Base-by-base conservation (phyloP, 2,797 vertebrate species). In the Choloepus didactylus region DNA sequence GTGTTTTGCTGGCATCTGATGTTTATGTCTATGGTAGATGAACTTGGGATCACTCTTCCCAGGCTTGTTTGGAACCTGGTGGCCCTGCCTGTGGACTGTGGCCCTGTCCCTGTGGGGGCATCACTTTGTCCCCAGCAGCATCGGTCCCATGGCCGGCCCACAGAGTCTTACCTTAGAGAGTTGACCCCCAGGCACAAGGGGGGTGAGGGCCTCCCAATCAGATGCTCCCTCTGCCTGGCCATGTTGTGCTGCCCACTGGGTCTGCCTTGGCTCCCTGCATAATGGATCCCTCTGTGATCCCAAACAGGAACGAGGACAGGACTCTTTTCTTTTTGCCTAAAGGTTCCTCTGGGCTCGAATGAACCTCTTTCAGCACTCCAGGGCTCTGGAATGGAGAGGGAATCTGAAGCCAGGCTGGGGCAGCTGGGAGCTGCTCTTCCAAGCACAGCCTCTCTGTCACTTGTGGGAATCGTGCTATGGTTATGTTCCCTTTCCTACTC, bases 81-180 rank as follows among this genome's bases (percentile, higher is more conserved):
- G 49, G 5, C 3, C 23, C 16, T 72, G 35, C 23, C 16, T 72
- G 35, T 49, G 25, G 27, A 77, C 29, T 44, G 25, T 18, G 49
- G 5, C 3, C 23, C 16, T 72, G 35, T 49, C 41, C 56, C 23
- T 75, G 15, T 14, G 8, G 6, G 18, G 18, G 3, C 9, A 46
- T 60, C 51, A 11, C 21, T 66, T 62, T 60, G 31, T 66, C 3
- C 6, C 16, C 18, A n/a, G 27, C 0, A 41, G 35, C 18, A 5
- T 1, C 18, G 18, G 11, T 0, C 6, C 49, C 27, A 56, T 18
- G n/a, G n/a, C 51, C 0, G 0, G 21, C 29, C 59, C 49, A 7
- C 2, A 27, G n/a, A 18, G 23, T 12, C 41, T 89, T 41, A 89
- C 9, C 46, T 8, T 9, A 64, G 15, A 38, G 31, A 76, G 59